Conservation (phyloP, 2,113 vertebrate genomes). For the Sclerurus mexicanus region DNA sequence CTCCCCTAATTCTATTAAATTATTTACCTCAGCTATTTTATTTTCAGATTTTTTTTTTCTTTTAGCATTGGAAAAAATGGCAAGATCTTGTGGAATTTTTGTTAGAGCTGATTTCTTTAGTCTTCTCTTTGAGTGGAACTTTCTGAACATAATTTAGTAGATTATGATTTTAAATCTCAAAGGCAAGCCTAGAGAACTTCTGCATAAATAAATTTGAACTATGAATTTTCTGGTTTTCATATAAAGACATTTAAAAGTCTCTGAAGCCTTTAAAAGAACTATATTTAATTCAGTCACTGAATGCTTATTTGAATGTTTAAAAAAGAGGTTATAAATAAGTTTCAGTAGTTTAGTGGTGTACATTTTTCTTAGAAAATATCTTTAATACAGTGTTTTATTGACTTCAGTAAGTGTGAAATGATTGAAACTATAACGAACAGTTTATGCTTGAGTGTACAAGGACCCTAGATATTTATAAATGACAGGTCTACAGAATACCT, state of each 20-base stretch:
- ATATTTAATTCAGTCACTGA: constrained; percentile 34
- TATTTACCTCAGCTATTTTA: background rate
- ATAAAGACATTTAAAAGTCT: constrained; percentile 18
- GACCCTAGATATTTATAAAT: constrained; percentile 61
- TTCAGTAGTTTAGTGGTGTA: constrained; percentile 8
- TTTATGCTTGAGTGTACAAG: constrained; percentile 58
- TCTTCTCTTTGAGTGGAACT: background rate
- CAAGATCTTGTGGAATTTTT: background rate
- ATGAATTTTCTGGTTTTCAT: constrained; percentile 35
- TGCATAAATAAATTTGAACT: constrained; percentile 28
- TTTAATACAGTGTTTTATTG: constrained; percentile 35
- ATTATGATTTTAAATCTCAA: constrained; percentile 33
- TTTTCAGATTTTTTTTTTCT: background rate
- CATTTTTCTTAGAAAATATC: constrained; percentile 40
- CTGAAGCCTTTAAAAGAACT: constrained; percentile 9
- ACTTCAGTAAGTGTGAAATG: constrained; percentile 54
- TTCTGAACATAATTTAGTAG: background rate
- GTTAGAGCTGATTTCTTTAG: background rate
- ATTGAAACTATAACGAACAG: constrained; percentile 67
- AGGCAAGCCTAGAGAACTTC: background rate
- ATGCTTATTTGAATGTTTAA: constrained; percentile 40
- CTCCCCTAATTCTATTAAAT: background rate
- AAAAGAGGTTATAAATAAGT: constrained; percentile 25
- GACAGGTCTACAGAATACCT: constrained; percentile 58
- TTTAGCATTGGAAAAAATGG: background rate